phyloP scores from a whole-genome alignment of 2,797 vertebrate species.

The Propithecus deckenii region DNA sequence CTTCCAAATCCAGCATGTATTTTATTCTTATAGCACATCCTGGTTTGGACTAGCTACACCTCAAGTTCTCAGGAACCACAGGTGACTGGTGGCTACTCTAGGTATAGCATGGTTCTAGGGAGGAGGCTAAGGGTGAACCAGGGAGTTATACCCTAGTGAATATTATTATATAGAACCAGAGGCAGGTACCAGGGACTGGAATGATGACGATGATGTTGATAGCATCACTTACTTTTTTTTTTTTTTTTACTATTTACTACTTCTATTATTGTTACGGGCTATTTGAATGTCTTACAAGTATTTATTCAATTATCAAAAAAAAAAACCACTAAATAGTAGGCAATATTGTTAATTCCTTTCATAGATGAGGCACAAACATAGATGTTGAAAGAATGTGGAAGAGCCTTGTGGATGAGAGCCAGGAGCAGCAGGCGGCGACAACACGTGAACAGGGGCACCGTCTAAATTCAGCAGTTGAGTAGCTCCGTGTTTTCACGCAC shows the following conservation, averaged over 20 bases:
- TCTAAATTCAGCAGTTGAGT: neutral
- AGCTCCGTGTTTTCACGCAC: neutral
- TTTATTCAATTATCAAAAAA: neutral
- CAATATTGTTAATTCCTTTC: neutral
- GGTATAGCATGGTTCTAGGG: neutral
- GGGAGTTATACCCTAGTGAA: too few species aligned
- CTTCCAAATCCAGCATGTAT: neutral
- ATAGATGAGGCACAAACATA: neutral
- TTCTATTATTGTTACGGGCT: neutral
- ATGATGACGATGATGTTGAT: neutral
- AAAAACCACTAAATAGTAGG: neutral
- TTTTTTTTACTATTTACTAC: neutral
- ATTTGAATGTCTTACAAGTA: neutral
- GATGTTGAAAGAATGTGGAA: neutral
- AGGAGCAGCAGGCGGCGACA: neutral
- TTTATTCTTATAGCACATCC: neutral
- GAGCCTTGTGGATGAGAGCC: neutral
- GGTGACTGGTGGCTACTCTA: neutral
- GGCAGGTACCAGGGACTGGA: too few species aligned
- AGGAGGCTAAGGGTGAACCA: neutral
- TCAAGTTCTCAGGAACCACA: neutral
- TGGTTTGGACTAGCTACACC: neutral
- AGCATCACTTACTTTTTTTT: too few species aligned
- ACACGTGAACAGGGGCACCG: fast-evolving
- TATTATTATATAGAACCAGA: neutral